Conservation (phyloP, 2,113 vertebrate species). For the Micromys minutus region DNA sequence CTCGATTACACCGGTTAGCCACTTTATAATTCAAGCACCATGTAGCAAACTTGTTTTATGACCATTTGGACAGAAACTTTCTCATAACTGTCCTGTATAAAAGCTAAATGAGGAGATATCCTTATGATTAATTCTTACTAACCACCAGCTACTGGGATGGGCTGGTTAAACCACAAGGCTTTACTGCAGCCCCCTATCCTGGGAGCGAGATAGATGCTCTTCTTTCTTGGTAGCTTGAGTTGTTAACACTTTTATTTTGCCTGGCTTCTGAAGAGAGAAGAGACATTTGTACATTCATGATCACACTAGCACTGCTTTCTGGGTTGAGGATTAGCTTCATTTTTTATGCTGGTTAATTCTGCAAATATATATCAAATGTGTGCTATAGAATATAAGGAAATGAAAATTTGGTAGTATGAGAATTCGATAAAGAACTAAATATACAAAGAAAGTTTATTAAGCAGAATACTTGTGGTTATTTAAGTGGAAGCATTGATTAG, state of each 20-base stretch:
- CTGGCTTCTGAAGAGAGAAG: slow-evolving; percentile 17
- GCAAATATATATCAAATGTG: background rate
- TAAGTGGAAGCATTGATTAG: background rate
- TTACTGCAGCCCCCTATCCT: background rate
- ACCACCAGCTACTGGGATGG: background rate
- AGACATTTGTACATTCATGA: background rate
- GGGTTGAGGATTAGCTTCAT: background rate
- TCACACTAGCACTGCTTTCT: background rate
- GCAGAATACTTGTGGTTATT: slow-evolving; percentile 18
- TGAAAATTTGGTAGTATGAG: background rate
- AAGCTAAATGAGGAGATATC: background rate
- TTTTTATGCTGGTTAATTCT: slow-evolving; percentile 28
- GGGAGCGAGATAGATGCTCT: background rate
- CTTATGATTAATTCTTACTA: background rate
- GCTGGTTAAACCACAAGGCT: background rate
- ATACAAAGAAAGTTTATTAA: background rate
- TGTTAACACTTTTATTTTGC: slow-evolving; percentile 4
- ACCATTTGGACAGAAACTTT: background rate
- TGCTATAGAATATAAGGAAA: background rate
- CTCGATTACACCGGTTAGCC: background rate
- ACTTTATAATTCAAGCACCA: background rate
- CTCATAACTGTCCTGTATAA: background rate
- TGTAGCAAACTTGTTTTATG: background rate
- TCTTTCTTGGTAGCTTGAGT: background rate
- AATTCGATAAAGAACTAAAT: slow-evolving; percentile 8